Base-by-base conservation (phyloP, 2,888 invertebrate genomes). In the Heteromyza rotundicornis region DNA sequence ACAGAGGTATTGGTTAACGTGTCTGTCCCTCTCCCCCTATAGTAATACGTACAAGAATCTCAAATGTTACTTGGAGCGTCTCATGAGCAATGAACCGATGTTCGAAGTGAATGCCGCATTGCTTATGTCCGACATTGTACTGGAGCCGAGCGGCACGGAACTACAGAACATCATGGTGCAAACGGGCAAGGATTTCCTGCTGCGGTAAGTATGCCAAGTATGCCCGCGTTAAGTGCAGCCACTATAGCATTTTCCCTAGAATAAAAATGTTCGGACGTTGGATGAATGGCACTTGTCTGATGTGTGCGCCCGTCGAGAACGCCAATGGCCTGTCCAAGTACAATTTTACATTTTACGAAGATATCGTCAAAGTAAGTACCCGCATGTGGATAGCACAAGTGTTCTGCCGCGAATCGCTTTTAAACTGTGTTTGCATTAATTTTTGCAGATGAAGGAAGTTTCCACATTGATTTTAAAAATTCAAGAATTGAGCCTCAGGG, bases 21-120 rank as follows among this genome's bases (percentile, higher is more conserved):
- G n/a, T 19, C 50, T 55, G 49, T 44, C n/a, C 20, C n/a, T 49
- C 24, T 49, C 32, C 17, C 1, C 20, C 64, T 65, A 24, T 69
- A 88, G 89, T 57, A 86, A 92, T 79, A 87, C 89, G 0, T 80
- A 89, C 27, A 86, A 86, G 63, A 96, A 95, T 78, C 81, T 96
- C 63, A 87, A 90, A 70, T 83, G 85, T 23, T 91, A 92, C 74
- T 88, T 90, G 67, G 80, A 84, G 1, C 85, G 85, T 63, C 80
- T 91, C 44, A 85, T 85, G 35, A 86, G 84, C 0, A 84, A 84
- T 1, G 84, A 80, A 44, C 87, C 91, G 0, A 78, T 94, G 69
- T 95, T 95, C 77, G 89, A 92, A 86, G 89, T 95, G 5, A 92
- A 94, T 71, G 91, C 91, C 0, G 83, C 89, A 1, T 84, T 96